Conservation (phyloP, 2,888 invertebrate genomes). For the Drosophila ezoana region DNA sequence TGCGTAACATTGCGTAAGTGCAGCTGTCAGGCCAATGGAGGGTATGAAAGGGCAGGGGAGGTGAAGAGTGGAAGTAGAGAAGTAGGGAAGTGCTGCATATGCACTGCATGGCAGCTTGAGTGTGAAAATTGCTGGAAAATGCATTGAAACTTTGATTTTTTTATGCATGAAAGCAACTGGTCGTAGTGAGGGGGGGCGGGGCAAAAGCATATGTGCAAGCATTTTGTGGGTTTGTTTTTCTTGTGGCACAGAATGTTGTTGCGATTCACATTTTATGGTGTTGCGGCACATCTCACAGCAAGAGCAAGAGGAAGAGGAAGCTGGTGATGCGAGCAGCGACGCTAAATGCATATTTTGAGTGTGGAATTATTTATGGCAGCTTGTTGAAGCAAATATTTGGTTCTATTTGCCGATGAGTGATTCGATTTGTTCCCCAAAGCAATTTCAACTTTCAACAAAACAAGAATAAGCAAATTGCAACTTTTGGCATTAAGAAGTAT, state of each 20-base stretch:
- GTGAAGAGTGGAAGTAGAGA: not conserved
- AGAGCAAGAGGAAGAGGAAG: not conserved
- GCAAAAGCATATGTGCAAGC: not conserved
- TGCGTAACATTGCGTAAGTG: constrained; percentile 77
- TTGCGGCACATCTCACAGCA: not conserved
- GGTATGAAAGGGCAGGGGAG: no score
- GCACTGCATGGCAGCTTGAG: constrained; percentile 71
- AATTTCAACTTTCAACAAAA: no score
- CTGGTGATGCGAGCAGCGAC: not conserved
- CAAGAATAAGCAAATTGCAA: no score
- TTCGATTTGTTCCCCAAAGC: no score
- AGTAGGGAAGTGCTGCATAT: constrained; percentile 16
- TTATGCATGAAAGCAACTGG: not conserved
- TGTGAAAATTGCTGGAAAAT: constrained; percentile 75
- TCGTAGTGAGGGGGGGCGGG: not conserved
- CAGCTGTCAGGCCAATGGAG: constrained; percentile 63
- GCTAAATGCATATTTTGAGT: constrained; percentile 21
- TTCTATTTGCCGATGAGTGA: not conserved
- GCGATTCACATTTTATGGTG: constrained; percentile 10
- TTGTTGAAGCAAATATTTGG: constrained; percentile 2
- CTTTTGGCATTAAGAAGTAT: no score
- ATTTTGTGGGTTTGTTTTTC: not conserved
- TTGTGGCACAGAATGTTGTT: not conserved
- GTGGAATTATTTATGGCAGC: constrained; percentile 17
- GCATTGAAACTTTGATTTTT: constrained; percentile 58